Evolutionary conservation across 2,113 vertebrate genomes (phyloP), one percentile per base, ranked within the genome.

Genomic region (Solea solea): DNA sequence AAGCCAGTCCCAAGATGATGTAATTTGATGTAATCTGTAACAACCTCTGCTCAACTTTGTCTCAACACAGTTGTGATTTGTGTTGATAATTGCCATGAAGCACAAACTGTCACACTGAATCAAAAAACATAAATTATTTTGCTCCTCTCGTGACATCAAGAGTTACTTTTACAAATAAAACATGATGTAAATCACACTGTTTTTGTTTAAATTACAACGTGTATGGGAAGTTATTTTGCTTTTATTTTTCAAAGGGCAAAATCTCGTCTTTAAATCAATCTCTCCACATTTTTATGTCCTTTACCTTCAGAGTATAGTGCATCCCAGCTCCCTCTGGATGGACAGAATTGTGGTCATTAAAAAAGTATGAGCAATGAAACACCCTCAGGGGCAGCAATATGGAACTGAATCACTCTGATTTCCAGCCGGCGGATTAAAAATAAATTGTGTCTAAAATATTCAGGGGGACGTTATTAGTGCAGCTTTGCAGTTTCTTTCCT

Each of bases 391-490:
- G 80, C 86, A 74, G 81, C 87, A 88, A 86, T 90, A 90, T 91
- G 89, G 87, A 91, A 91, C 89, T 80, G 89, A 87, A 88, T 90
- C 86, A 71, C 78, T 90, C 69, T 66, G 81, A 89, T 90, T 92
- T 90, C 80, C 88, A 90, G 87, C 84, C 81, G 62, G 78, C 68
- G 54, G 91, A 92, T 92, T 86, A 91, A 89, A 93, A 84, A 92
- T 92, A 92, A 92, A 93, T 91, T 90, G 89, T 78, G 84, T 90
- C 81, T 93, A 87, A 93, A 94, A 93, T 92, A 93, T 93, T 93
- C 89, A 92, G 72, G 60, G 86, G 69, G 65, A 77, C 59, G 62
- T 88, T 88, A 90, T 92, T 92, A 91, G 73, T 62, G 84, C 74
- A 82, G 84, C 70, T 87, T 87, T 86, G 85, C 78, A 66, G 82